Base-by-base conservation (phyloP, 2,113 vertebrate species). In the Fukomys damarensis region DNA sequence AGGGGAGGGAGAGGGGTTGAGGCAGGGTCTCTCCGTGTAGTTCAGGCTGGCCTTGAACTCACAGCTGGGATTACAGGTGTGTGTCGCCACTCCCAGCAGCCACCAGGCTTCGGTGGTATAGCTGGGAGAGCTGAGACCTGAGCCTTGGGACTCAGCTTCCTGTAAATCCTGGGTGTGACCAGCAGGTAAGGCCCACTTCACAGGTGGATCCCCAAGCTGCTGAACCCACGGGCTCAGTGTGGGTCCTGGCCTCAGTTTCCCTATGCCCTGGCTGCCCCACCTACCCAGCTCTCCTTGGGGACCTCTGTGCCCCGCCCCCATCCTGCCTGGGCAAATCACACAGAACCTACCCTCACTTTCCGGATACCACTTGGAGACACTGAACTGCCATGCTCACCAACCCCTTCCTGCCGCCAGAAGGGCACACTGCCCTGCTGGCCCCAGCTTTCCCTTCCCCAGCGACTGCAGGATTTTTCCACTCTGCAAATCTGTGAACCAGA, bases 381-480 rank as follows among this genome's bases (percentile, higher is more conserved):
- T 30, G 32, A 28, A 1, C 3, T 0, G 17, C 68, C 43, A 10
- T 12, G 19, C 16, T 17, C 24, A 56, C 79, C 61, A 38, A 19
- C 24, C 38, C 58, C 30, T 17, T 16, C 58, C 43, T 26, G 72
- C 11, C 3, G 3, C 61, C 61, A 58, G 24, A 66, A 84, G 4
- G 20, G 38, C 38, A 38, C 0, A 12, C 10, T 14, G 30, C 38
- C 26, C 77, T 2, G 32, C 65, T 13, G 79, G 77, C 63, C 61
- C 86, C 68, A 0, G 4, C 38, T 16, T 14, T 10, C 32, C 52
- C 3, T 59, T 68, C 16, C 65, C 49, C 43, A 16, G 38, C 30
- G 10, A 0, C 26, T 0, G 3, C 3, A 58, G 13, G 10, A 0
- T 28, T 79, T 77, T 35, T 52, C 65, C 54, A 72, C 38, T 4